Evolutionary conservation across 2,113 vertebrate species (phyloP), one percentile per base, ranked within the genome.

Genomic region (Gymnarchus niloticus): DNA sequence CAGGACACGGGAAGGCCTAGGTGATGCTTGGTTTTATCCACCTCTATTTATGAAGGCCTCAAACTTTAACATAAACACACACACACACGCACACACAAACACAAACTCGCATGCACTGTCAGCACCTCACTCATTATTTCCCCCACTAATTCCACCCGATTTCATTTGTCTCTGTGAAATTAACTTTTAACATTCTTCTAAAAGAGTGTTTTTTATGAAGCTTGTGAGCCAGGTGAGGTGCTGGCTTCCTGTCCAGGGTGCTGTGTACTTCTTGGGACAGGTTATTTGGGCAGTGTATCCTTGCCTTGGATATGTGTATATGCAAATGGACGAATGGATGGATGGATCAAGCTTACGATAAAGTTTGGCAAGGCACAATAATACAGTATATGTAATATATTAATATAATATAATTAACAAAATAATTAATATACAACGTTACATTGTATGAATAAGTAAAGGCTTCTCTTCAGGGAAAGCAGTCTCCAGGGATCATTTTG

Each of bases 41-140:
- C 37, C 46, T 12, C 3, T n/a, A 3, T 46, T 78, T 80, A 80
- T 73, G 14, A 80, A 2, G 46, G 44, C 21, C 9, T 3, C 76
- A 91, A 89, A 89, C 90, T 91, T 89, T 84, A 84, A 52, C 86
- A 28, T 73, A 82, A 17, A 54, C 56, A 86, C 78, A 10, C 33
- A 80, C 49, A 80, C 73, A 84, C 41, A 49, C 25, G 19, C 57
- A 76, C 69, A 76, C 69, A 44, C 10, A 17, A 6, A 59, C 21
- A 59, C 0, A 2, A n/a, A 33, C 25, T 12, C n/a, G 9, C 3
- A 65, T 12, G n/a, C n/a, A 17, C 33, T 73, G 65, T 4, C 3
- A 41, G 17, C 65, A 17, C 33, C 1, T 73, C 65, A 37, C 65
- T 73, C 33, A 41, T 33, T 17, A 19, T 12, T 73, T 73, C 33